Base-by-base conservation (phyloP, 1,140 invertebrate genomes). In the Macrocentrus cingulum region DNA sequence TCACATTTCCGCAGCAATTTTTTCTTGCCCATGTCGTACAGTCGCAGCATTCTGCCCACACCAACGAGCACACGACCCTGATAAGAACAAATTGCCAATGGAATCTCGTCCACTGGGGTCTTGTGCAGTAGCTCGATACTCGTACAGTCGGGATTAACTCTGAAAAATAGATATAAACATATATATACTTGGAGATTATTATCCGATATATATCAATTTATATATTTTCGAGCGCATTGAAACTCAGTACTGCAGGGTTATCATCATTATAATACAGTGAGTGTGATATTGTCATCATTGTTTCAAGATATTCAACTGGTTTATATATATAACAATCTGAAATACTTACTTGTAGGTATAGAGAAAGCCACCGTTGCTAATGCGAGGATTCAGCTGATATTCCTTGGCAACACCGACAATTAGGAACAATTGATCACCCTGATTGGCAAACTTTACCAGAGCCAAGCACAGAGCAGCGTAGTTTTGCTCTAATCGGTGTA, bases 21-120 rank as follows among this genome's bases (percentile, higher is more conserved):
- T 74, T 97, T 96, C 69, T 96, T 97, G 36, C 97, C 98, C 69
- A 98, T 87, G 66, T 99, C 97, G 74, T 99, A 99, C 3, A 99
- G 84, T 54, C 97, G 81, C 4, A 99, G 76, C 79, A 93, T 89
- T 55, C 88, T 87, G 1, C 98, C 97, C 9, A 99, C 91, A 0
- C 96, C 95, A 1, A 97, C 91, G 1, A 99, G 73, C 1, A 97
- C 84, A 59, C 91, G 84, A 0, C 97, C 97, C 71, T 98, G 95
- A 77, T 98, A 97, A 0, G 90, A 81, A 65, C 91, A 94, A 49
- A 98, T 84, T 0, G 94, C 91, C 18, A 88, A 84, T 0, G 95
- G 95, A 45, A 97, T 88, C 71, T 98, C 97, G 66, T 99, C 96
- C 1, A 98, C 84, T n/a, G 87, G 83, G 0, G 98, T 99, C 73